Base-by-base conservation (phyloP, 2,888 invertebrate species). In the Drosophila pullipes region DNA sequence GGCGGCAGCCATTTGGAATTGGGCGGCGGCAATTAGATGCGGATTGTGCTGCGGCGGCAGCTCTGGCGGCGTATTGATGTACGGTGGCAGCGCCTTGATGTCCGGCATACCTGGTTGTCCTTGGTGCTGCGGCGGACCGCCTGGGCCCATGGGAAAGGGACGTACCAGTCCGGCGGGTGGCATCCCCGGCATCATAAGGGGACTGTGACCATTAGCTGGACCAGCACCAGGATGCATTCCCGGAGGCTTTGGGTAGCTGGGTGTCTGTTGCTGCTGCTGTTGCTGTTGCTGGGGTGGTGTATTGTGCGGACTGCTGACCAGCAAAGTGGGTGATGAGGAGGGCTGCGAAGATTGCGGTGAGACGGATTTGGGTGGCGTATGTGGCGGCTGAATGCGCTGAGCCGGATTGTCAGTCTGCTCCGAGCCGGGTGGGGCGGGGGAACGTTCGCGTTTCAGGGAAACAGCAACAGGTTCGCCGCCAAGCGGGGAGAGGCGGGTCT, bases 1-100 rank as follows among this genome's bases (percentile, higher is more conserved):
- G 10, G 97, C 97, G 31, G 97, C 97, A 4, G 97, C 97, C 60
- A 97, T 97, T 93, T 97, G 97, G 92, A 97, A 97, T 92, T 97
- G 97, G 75, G 97, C 97, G 9, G 93, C 93, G 79, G 96, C 96
- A 92, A 94, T 94, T 93, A 95, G 94, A 94, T 96, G 94, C 92
- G 95, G 94, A 94, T 95, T 93, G 75, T 95, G 95, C 70, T 92
- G 92, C 13, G 94, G 95, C 22, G 90, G 91, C 84, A 93, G 74
- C 69, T 93, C 93, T 22, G 92, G 93, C 22, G 93, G 93, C 7
- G 93, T 91, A 73, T 93, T 93, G 59, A 93, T 92, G 78, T 93
- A 93, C 18, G 93, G 93, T 16, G 93, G 93, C 73, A 93, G 78
- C 4, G 93, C 93, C 78, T 93, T 93, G 37, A 93, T 92, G 68